Percentiles rank a stretch among this genome's conserved stretches.
Evolutionary conservation across 2,113 vertebrate genomes (phyloP).

Genomic region (Channa maculata): DNA sequence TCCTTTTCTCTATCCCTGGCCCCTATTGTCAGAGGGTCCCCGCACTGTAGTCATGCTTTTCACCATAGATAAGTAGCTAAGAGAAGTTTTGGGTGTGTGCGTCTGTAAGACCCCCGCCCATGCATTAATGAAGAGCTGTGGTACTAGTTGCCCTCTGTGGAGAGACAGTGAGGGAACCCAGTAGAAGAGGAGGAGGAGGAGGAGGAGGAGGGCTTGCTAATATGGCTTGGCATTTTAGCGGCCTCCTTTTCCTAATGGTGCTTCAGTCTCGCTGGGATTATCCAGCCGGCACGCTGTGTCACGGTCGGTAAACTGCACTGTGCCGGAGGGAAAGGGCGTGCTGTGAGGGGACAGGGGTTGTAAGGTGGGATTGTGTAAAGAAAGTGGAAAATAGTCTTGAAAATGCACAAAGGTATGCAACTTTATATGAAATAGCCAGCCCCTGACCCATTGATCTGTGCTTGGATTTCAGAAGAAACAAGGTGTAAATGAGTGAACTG

Average conservation of each 20-base stretch:
- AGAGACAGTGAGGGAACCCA: slow-evolving; percentile 20
- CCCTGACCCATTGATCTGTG: slow-evolving; percentile 15
- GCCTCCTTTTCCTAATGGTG: slow-evolving; percentile 60
- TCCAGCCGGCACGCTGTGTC: slow-evolving; percentile 58
- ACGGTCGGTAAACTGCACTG: slow-evolving; percentile 65
- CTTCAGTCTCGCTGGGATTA: slow-evolving; percentile 68
- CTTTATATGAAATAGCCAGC: slow-evolving; percentile 60
- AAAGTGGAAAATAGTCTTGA: slow-evolving; percentile 51
- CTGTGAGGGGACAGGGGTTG: slow-evolving; percentile 46
- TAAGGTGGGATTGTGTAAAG: slow-evolving; percentile 58
- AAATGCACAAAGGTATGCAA: slow-evolving; percentile 66
- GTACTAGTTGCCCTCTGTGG: slow-evolving; percentile 56
- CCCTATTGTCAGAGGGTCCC: slow-evolving; percentile 57
- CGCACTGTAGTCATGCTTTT: slow-evolving; percentile 67
- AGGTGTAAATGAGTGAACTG: slow-evolving; percentile 2
- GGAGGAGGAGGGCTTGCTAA: slow-evolving; percentile 22
- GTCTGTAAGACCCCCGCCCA: slow-evolving; percentile 14
- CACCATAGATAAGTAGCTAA: slow-evolving; percentile 67
- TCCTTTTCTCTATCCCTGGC: not conserved
- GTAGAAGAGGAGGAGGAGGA: not conserved
- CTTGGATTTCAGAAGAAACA: slow-evolving; percentile 14
- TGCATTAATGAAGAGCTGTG: slow-evolving; percentile 74
- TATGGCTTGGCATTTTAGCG: slow-evolving; percentile 63
- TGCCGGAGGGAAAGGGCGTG: slow-evolving; percentile 51
- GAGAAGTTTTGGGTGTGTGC: slow-evolving; percentile 34